Base-by-base conservation (phyloP, 1,140 invertebrate species). In the Bicyclus anynana region DNA sequence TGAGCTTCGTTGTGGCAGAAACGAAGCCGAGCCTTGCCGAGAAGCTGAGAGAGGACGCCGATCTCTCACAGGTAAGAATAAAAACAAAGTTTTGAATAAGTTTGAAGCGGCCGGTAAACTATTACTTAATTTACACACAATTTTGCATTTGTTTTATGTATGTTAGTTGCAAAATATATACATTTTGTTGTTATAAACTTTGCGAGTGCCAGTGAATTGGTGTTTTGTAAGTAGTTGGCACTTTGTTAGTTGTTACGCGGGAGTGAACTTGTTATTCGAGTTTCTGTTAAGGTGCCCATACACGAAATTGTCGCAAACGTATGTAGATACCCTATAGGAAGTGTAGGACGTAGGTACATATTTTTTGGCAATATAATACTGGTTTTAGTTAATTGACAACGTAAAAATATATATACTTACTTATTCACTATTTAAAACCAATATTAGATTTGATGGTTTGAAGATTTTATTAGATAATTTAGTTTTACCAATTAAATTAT, bases 1-100 rank as follows among this genome's bases (percentile, higher is more conserved):
- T 61, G 12, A 59, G 72, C 62, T 42, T 64, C 27, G 72, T 66
- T 14, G 35, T 54, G 5, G 80, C 76, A 23, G 80, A 87, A 12
- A 79, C 73, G 52, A 85, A 84, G 62, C 69, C 76, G 49, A 87
- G 80, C 10, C 74, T 87, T 21, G 69, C 76, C 5, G 82, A 87
- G 50, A 85, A 85, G 79, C 72, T 87, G 46, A 62, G 53, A 48
- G 74, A 79, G 64, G 82, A 85, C 60, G 70, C 74, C 1, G 84
- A 87, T 49, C 70, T 87, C 14, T 87, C 84, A 4, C 79, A 87
- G 81, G 84, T 87, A 79, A 62, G 65, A 7, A 12, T 10, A 53
- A 2, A 23, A 7, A 23, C 71, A 54, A 72, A 73, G 65, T 78
- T 76, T 73, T 44, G 47, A 52, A 54, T 49, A 47, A 67, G n/a